Conservation (phyloP, 1,140 invertebrate species). For the Drosophila subpulchrella region DNA sequence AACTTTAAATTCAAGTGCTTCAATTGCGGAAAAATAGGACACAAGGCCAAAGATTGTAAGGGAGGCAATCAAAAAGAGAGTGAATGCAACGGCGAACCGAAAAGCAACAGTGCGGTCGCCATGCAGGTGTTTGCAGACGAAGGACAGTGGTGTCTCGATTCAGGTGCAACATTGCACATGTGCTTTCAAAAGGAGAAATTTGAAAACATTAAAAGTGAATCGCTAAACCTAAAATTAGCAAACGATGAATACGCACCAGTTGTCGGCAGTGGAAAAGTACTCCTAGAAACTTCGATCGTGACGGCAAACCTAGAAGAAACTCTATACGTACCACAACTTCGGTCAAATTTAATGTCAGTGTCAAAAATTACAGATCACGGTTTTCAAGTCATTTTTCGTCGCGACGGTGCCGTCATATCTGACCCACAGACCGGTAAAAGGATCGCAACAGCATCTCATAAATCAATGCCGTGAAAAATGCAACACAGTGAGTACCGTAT, state of each 20-base stretch:
- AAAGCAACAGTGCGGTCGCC: constrained; percentile 2
- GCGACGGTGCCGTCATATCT: not conserved
- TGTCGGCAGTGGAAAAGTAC: too few species aligned
- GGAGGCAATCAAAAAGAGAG: not conserved
- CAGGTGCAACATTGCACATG: too few species aligned
- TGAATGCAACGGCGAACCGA: not conserved
- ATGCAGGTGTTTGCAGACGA: too few species aligned
- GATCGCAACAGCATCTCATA: not conserved
- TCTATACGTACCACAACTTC: too few species aligned
- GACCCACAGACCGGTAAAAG: not conserved
- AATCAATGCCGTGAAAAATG: not conserved
- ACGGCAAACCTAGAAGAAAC: too few species aligned
- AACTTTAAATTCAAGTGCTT: not conserved
- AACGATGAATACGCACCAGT: not conserved
- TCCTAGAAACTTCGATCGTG: too few species aligned
- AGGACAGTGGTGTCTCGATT: too few species aligned
- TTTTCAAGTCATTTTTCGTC: constrained; percentile 5
- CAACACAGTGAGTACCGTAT: too few species aligned
- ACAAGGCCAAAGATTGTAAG: constrained; percentile 1
- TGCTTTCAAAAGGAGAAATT: constrained; percentile 25
- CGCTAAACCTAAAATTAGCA: constrained; percentile 5
- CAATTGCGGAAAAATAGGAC: not conserved
- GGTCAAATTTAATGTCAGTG: too few species aligned
- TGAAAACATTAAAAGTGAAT: constrained; percentile 2
- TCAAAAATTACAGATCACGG: constrained; percentile 1